These are phyloP conservation scores for Cherax quadricarinatus DNA, from an alignment of 1,140 invertebrate species.

Conservation along the genomic window DNA sequence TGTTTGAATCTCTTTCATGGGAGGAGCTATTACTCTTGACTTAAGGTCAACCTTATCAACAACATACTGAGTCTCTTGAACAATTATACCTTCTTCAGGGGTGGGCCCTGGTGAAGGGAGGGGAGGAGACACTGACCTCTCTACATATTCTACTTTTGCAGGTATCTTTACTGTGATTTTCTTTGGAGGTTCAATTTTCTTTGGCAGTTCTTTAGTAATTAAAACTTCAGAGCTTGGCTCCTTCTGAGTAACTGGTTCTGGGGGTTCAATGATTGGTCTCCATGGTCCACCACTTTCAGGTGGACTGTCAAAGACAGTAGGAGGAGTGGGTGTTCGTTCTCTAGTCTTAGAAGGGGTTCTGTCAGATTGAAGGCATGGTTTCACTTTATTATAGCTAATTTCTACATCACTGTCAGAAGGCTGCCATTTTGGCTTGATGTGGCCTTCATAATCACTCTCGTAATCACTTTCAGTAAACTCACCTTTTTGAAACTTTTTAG, in stretches of 20 bases:
- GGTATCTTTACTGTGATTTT: constrained; percentile 16
- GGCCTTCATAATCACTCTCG: constrained; percentile 84
- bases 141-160: background rate
- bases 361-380: constrained; percentile 44
- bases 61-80: constrained; percentile 54
- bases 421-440: constrained; percentile 81
- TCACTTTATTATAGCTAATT: constrained; percentile 57
- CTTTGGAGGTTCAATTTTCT: constrained; percentile 40
- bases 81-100: constrained; percentile 61
- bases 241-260: constrained; percentile 75
- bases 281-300: constrained; percentile 77
- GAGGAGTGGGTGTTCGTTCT: constrained; percentile 78
- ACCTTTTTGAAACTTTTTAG: constrained; percentile 83
- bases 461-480: constrained; percentile 86
- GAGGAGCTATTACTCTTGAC: constrained; percentile 36
- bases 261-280: constrained; percentile 80
- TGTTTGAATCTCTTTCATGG: constrained; percentile 46
- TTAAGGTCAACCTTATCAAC: constrained; percentile 55
- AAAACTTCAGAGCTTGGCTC: constrained; percentile 41
- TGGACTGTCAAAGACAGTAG: constrained; percentile 80
- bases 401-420: constrained; percentile 69
- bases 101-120: constrained; percentile 64
- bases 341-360: constrained; percentile 74
- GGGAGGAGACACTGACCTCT: constrained; percentile 40
- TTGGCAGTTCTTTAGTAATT: constrained; percentile 45